Base-by-base conservation (phyloP, 2,113 vertebrate species). In the Gallinago undulata region DNA sequence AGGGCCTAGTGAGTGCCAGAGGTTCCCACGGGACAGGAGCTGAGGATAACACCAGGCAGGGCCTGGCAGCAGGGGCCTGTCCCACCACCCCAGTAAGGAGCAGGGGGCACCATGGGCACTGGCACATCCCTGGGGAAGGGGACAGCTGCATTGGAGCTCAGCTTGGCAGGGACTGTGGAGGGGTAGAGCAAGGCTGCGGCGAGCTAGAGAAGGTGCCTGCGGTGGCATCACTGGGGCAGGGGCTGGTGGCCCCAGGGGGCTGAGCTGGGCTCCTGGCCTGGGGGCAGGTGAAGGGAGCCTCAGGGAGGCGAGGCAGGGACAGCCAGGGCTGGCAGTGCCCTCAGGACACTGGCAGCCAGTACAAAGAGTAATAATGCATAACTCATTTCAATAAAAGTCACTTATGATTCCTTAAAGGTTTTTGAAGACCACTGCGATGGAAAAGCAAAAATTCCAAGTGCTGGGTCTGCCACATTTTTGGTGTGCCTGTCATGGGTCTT, bases 111-210 rank as follows among this genome's bases (percentile, higher is more conserved):
- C 19, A 37, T n/a, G 27, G 45, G 7, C 8, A 23, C 12, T 1
- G 0, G 68, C 21, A 47, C 21, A 11, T 35, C 9, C 10, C 18
- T 9, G 19, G 48, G 22, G 5, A 41, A 27, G 22, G 22, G 11
- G 27, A 28, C 2, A 3, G 3, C 10, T 79, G 27, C 1, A 2
- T 22, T 30, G 13, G 11, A n/a, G 13, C 13, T 56, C 9, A 2
- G 56, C 14, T 35, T 41, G 64, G 9, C 56, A 77, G 31, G 8
- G 30, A 18, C 17, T 11, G 6, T 16, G 31, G 22, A 9, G 43
- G 19, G 43, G 31, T 19, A 73, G 21, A 33, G 31, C 70, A 80
- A 41, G 28, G 23, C 59, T 47, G 12, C n/a, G 28, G 22, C 10
- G 9, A 39, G 7, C 23, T 67, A 19, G 45, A 80, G 33, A 41